Evolutionary conservation across 2,113 vertebrate species (phyloP).

Genomic region (Sigmodon hispidus): DNA sequence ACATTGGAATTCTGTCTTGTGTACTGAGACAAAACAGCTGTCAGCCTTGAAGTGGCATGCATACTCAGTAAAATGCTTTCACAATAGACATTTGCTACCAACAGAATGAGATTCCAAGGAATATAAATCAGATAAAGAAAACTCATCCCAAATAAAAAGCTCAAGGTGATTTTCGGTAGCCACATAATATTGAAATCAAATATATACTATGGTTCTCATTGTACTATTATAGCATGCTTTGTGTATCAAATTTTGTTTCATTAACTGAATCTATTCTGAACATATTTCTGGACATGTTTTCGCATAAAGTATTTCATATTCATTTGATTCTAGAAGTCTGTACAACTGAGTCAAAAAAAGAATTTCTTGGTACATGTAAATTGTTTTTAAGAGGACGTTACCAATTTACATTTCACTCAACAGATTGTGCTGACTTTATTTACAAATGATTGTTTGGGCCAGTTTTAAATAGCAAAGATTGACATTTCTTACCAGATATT

Average conservation of each 20-base stretch:
- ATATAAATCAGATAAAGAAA: constrained; percentile 32
- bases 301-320: background rate
- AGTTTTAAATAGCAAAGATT: constrained; percentile 52
- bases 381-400: constrained; percentile 44
- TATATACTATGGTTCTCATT: constrained; percentile 1
- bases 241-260: constrained; percentile 25
- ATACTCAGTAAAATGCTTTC: constrained; percentile 37
- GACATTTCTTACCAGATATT: constrained; percentile 49
- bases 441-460: constrained; percentile 3
- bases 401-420: constrained; percentile 24
- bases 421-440: constrained; percentile 26
- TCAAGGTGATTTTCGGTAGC: constrained; percentile 28
- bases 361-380: constrained; percentile 45
- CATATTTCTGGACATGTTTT: background rate
- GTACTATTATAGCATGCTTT: constrained; percentile 17
- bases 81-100: constrained; percentile 19
- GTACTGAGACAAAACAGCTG: constrained; percentile 39
- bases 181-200: constrained; percentile 33
- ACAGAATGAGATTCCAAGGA: background rate
- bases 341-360: constrained; percentile 38
- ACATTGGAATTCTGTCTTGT: constrained; percentile 48
- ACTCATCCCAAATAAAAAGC: constrained; percentile 31
- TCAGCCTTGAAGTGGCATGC: constrained; percentile 49
- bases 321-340: background rate
- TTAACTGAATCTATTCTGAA: constrained; percentile 29